Conservation (phyloP, 2,888 invertebrate species). For the Phalera bucephala region DNA sequence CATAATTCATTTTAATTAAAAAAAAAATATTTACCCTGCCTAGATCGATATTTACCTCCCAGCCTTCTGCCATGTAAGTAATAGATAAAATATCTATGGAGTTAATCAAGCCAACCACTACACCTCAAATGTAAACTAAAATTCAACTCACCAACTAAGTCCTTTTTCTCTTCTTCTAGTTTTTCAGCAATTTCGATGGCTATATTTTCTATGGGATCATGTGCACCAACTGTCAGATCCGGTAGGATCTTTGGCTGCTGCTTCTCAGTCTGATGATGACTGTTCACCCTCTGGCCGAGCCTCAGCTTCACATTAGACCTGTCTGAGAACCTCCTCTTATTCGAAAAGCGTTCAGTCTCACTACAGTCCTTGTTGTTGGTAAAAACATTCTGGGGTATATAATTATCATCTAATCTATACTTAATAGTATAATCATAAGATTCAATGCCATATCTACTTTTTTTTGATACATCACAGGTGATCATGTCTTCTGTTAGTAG, state of each 20-base stretch:
- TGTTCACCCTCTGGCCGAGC: conserved; percentile 76
- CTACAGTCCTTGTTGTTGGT: conserved; percentile 41
- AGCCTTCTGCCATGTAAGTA: too few relatives aligned
- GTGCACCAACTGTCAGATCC: conserved; percentile 79
- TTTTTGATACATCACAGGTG: conserved; percentile 88
- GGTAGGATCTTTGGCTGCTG: conserved; percentile 82
- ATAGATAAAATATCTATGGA: too few relatives aligned
- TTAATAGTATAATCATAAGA: conserved; percentile 88
- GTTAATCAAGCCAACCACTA: too few relatives aligned
- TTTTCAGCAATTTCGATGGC: conserved; percentile 89
- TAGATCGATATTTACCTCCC: too few relatives aligned
- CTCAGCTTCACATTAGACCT: conserved; percentile 83
- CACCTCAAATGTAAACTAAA: too few relatives aligned
- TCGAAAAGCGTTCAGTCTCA: conserved; percentile 48
- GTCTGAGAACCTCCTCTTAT: conserved; percentile 84
- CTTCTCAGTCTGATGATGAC: conserved; percentile 69
- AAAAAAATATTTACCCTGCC: too few relatives aligned
- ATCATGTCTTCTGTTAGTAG: conserved; percentile 90
- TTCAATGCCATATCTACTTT: conserved; percentile 87
- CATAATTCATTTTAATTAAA: too few relatives aligned
- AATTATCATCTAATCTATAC: conserved; percentile 83
- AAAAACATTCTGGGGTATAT: conserved; percentile 65
- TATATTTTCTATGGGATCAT: conserved; percentile 82
- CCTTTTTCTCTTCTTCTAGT: conserved; percentile 88
- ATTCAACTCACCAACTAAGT: conserved; percentile 85